Evolutionary conservation across 64 coral and sea anemone species (phyloP).

Genomic region (Pocillopora damicornis): DNA sequence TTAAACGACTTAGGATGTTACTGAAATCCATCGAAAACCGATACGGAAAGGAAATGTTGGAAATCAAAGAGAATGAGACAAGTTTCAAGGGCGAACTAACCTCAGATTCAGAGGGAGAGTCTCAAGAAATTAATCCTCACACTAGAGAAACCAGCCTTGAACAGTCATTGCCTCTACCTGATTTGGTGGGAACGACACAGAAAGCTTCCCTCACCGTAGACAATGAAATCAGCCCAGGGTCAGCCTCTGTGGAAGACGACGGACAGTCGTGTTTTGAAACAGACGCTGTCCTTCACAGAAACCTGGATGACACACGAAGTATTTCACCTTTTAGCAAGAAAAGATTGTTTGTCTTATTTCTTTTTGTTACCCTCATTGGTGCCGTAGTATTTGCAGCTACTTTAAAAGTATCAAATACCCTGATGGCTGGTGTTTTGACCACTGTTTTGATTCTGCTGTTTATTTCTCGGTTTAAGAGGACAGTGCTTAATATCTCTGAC

Average conservation of each 20-base stretch:
- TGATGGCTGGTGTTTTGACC: background rate
- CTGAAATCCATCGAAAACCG: conserved; percentile 15
- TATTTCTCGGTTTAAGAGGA: background rate
- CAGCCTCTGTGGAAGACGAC: background rate
- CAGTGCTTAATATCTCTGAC: background rate
- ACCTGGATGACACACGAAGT: background rate
- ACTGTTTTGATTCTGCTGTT: background rate
- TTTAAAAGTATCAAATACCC: background rate
- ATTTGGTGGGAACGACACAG: conserved; percentile 18
- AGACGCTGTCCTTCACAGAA: background rate
- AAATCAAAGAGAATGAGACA: background rate
- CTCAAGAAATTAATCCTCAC: background rate
- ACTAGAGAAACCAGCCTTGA: background rate
- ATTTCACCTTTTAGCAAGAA: background rate
- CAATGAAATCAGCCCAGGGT: background rate
- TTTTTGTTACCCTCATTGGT: background rate
- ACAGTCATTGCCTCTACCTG: conserved; percentile 18
- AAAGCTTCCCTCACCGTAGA: background rate
- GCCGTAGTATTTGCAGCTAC: background rate
- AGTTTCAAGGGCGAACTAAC: background rate
- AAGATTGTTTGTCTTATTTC: background rate
- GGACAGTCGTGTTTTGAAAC: background rate
- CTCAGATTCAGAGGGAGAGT: background rate
- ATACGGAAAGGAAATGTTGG: conserved; percentile 6
- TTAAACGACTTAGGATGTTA: conserved; percentile 32